Evolutionary conservation across 2,113 vertebrate genomes (phyloP).

Genomic region (Ictalurus punctatus): DNA sequence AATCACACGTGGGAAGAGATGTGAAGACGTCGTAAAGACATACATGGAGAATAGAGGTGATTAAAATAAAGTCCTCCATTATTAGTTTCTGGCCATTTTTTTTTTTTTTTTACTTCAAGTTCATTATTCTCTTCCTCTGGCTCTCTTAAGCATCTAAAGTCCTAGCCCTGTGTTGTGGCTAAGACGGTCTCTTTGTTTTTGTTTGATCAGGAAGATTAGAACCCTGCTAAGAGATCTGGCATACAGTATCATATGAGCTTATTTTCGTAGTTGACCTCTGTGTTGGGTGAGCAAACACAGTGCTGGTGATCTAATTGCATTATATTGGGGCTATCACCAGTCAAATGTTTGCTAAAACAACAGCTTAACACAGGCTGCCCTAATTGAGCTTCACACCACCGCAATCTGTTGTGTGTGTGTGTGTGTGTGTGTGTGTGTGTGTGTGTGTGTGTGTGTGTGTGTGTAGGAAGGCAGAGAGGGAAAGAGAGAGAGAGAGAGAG

Average conservation of each 20-base stretch:
- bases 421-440: conserved; percentile 26
- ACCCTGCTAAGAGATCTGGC: conserved; percentile 5
- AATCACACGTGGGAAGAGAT: neutral
- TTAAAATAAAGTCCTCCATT: neutral
- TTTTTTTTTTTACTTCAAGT: neutral
- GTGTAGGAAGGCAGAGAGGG: neutral
- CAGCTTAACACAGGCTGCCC: conserved; percentile 38
- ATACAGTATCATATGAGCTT: conserved; percentile 29
- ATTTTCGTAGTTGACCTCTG: conserved; percentile 39
- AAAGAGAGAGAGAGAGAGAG: too few relatives aligned
- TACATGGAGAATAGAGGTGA: neutral
- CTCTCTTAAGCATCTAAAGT: neutral
- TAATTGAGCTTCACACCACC: conserved; percentile 45
- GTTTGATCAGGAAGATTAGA: conserved; percentile 36
- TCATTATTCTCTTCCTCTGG: neutral
- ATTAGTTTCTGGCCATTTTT: neutral
- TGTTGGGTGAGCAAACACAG: conserved; percentile 43
- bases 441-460: conserved; percentile 24
- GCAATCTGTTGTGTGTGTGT: conserved; percentile 6
- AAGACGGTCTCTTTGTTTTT: conserved; percentile 7
- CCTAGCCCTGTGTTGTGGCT: neutral
- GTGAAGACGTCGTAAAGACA: neutral
- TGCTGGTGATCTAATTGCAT: conserved; percentile 43
- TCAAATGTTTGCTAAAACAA: conserved; percentile 53
- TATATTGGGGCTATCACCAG: conserved; percentile 40